Evolutionary conservation across 2,888 invertebrate species (phyloP).

Genomic region (Lycophotia porphyrea): DNA sequence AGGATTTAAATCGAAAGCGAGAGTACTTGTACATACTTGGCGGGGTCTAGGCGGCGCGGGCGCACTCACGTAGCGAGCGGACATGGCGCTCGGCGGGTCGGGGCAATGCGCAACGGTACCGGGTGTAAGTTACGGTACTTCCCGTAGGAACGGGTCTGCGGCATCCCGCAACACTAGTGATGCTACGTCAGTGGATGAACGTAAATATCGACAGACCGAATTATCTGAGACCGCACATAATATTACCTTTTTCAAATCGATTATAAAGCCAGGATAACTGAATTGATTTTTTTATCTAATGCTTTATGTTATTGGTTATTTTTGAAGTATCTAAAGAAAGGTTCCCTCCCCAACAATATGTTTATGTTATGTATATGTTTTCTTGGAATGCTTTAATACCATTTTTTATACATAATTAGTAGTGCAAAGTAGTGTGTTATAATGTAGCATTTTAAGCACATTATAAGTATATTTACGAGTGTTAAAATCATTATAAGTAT

Average conservation of each 20-base stretch:
- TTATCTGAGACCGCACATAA: background rate
- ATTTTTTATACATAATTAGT: background rate
- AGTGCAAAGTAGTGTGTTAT: background rate
- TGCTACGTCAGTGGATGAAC: slow-evolving; percentile 27
- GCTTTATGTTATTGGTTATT: background rate
- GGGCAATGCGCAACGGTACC: slow-evolving; percentile 82
- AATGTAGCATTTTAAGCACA: slow-evolving; percentile 16
- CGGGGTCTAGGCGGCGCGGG: slow-evolving; percentile 69
- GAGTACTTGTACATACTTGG: slow-evolving; percentile 84
- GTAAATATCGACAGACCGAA: slow-evolving; percentile 34
- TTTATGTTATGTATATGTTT: background rate
- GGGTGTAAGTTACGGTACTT: slow-evolving; percentile 81
- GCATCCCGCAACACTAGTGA: slow-evolving; percentile 66
- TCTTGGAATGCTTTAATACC: background rate
- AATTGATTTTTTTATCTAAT: background rate
- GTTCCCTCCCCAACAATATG: background rate
- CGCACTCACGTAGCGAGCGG: slow-evolving; percentile 67
- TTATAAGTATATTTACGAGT: slow-evolving; percentile 22
- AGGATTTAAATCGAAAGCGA: slow-evolving; percentile 85
- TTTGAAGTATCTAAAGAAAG: background rate
- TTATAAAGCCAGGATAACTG: background rate
- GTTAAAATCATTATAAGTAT: slow-evolving; percentile 28
- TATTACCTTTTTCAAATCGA: background rate
- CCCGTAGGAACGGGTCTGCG: slow-evolving; percentile 77
- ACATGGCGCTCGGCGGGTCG: slow-evolving; percentile 64